Evolutionary conservation across 2,797 vertebrate species (phyloP), one percentile per base, ranked within the genome.

Genomic region (Chelonia mydas): DNA sequence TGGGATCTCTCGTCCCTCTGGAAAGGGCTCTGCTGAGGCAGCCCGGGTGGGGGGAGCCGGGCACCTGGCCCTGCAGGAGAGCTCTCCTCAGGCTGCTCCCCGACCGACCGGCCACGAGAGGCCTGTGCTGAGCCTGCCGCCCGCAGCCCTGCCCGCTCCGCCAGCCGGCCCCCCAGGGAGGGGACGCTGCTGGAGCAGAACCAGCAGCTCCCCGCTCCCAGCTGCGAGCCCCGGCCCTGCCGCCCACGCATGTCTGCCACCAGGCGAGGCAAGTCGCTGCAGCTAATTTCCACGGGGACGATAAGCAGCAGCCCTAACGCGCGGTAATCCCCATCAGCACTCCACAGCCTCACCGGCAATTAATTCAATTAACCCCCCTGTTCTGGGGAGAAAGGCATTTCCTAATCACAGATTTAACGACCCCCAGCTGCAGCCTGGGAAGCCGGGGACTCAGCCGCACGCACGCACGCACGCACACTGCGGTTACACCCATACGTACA

Each of bases 281-380:
- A 96, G 96, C 94, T 98, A 97, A 98, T 99, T 99, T 99, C 98
- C 95, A 74, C 97, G 92, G 98, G 92, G 97, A 98, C 99, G 98
- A 99, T 98, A 98, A 99, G 98, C 97, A 96, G 98, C 97, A 89
- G 97, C 96, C 96, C 98, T 98, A 98, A 98, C 91, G 95, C 93
- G 94, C 88, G 99, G 99, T 99, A 99, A 98, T 99, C 99, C 98
- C 98, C 98, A 99, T 99, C 99, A 98, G 98, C 98, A 98, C 98
- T 98, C 99, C 98, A 99, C 98, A 98, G 98, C 98, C 98, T 98
- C 98, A 98, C 98, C 92, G 94, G 98, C 98, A 99, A 99, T 99
- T 99, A 99, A 99, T 99, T 99, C 99, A 99, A 99, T 99, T 99
- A 99, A 99, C 99, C 98, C 98, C 96, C 98, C 98, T 98, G 98